Conservation (phyloP, 2,113 vertebrate species). For the Daboia siamensis region DNA sequence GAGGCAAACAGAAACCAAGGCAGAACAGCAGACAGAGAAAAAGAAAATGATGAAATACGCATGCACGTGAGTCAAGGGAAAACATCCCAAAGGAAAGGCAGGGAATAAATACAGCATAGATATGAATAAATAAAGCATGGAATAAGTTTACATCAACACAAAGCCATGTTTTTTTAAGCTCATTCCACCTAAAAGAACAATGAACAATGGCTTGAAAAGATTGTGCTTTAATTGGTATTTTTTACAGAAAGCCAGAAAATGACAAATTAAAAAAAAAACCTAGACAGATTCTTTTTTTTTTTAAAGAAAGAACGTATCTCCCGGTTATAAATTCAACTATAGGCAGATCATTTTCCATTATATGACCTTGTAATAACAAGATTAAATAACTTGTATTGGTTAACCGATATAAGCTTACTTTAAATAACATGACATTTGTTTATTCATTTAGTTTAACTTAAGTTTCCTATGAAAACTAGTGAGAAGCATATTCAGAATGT, state of each 20-base stretch:
- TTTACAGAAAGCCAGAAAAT: slow-evolving; percentile 33
- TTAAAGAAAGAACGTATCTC: slow-evolving; percentile 31
- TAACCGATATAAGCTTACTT: background rate
- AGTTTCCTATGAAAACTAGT: background rate
- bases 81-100: slow-evolving; percentile 26
- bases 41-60: slow-evolving; percentile 70
- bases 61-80: slow-evolving; percentile 71
- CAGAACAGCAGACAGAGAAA: slow-evolving; percentile 59
- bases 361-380: background rate
- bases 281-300: slow-evolving; percentile 30
- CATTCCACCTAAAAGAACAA: slow-evolving; percentile 25
- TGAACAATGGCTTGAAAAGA: slow-evolving; percentile 39
- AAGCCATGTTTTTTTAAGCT: slow-evolving; percentile 3
- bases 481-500: background rate
- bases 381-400: background rate
- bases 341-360: slow-evolving; percentile 33
- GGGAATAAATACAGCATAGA: slow-evolving; percentile 35
- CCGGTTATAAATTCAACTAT: slow-evolving; percentile 27
- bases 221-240: background rate
- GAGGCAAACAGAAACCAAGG: slow-evolving; percentile 58
- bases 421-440: background rate
- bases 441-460: background rate
- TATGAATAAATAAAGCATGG: slow-evolving; percentile 38
- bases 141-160: slow-evolving; percentile 15
- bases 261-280: slow-evolving; percentile 33